Conservation (phyloP, 2,888 invertebrate species). For the Dascillus cervinus region DNA sequence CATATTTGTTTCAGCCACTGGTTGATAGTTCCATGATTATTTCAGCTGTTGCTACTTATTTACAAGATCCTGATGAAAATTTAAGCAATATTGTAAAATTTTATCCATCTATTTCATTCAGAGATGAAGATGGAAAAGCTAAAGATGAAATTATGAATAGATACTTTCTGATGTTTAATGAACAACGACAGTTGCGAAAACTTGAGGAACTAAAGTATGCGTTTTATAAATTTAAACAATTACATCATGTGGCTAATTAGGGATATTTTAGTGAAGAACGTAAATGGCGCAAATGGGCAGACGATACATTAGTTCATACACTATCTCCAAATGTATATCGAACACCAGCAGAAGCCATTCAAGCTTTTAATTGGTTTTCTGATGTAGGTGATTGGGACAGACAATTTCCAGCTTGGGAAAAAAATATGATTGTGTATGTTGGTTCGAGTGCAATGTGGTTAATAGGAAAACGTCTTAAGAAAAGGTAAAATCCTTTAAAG, state of each 20-base stretch:
- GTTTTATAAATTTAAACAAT: too few species aligned
- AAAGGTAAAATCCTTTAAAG: slow-evolving; percentile 47
- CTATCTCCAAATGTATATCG: slow-evolving; percentile 97
- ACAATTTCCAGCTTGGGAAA: slow-evolving; percentile 81
- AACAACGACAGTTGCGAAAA: slow-evolving; percentile 46
- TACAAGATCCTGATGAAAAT: slow-evolving; percentile 52
- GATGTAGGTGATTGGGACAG: slow-evolving; percentile 87
- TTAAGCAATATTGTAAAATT: slow-evolving; percentile 65
- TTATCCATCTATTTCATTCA: slow-evolving; percentile 65
- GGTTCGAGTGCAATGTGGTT: slow-evolving; percentile 93
- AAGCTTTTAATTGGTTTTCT: slow-evolving; percentile 93
- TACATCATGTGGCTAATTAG: too few species aligned
- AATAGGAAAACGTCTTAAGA: slow-evolving; percentile 82
- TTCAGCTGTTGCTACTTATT: slow-evolving; percentile 73
- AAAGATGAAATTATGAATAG: slow-evolving; percentile 75
- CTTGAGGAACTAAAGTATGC: slow-evolving; percentile 53
- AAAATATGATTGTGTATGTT: slow-evolving; percentile 78
- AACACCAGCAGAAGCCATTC: slow-evolving; percentile 72
- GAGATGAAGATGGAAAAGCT: slow-evolving; percentile 59
- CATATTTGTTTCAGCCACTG: slow-evolving; percentile 56
- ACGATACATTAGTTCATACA: slow-evolving; percentile 81
- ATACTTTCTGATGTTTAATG: slow-evolving; percentile 79
- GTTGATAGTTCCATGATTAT: slow-evolving; percentile 93
- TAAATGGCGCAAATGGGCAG: slow-evolving; percentile 95
- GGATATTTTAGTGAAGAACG: slow-evolving; percentile 79